A percentile compares a stretch with the other conserved stretches of the same genome.
Conservation (phyloP, 2,888 invertebrate genomes). For the Carabus problematicus region DNA sequence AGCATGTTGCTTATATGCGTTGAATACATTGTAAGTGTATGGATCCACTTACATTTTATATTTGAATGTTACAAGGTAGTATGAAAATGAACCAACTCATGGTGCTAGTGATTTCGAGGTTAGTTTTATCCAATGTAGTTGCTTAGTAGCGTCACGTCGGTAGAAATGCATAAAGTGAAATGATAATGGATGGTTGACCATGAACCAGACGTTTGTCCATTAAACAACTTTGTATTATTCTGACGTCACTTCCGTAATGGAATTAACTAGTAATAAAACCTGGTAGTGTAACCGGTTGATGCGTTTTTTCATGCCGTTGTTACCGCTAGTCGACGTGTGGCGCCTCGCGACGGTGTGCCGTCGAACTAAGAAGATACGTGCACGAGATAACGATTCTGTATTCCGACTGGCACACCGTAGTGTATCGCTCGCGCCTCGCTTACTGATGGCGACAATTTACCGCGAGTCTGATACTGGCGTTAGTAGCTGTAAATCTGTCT, state of each 20-base stretch:
- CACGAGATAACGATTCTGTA: constrained; percentile 26
- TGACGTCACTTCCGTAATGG: constrained; percentile 6
- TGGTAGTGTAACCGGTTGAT: not conserved
- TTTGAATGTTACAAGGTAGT: no score
- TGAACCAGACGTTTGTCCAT: no score
- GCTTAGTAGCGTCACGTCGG: no score
- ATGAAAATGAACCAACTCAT: no score
- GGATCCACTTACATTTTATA: no score
- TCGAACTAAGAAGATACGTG: constrained; percentile 16
- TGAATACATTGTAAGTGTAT: no score
- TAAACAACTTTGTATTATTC: not conserved
- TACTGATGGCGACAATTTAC: constrained; percentile 11
- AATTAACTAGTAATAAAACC: constrained; percentile 24
- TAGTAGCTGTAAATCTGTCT: constrained; percentile 16
- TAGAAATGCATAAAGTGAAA: no score
- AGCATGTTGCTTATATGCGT: no score
- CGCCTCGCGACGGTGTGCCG: constrained; percentile 23
- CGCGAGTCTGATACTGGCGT: not conserved
- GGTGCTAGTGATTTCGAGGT: no score
- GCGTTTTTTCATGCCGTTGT: not conserved
- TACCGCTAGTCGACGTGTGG: constrained; percentile 17
- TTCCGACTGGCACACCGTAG: constrained; percentile 10
- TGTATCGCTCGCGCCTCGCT: constrained; percentile 8
- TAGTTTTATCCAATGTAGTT: no score
- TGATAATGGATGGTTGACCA: no score